A percentile compares a stretch with the other conserved stretches of the same genome.
These are phyloP conservation scores for Pomacea canaliculata DNA, from an alignment of 2,888 invertebrate species.

Conservation along the genomic window DNA sequence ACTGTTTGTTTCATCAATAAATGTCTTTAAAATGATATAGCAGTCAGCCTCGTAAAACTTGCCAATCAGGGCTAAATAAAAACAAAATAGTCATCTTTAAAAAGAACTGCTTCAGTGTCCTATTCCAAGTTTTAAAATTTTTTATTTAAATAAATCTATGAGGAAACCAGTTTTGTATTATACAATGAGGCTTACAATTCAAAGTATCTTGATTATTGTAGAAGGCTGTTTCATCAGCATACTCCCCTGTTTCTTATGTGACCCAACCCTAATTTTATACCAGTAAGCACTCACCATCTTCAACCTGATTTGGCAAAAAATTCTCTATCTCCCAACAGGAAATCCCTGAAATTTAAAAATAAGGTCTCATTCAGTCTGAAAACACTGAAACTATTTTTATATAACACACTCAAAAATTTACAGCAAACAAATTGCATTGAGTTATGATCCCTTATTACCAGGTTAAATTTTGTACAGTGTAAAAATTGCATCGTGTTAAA, in stretches of 20 bases:
- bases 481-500: too few relatives aligned
- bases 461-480: too few relatives aligned
- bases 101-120: neutral
- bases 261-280: neutral
- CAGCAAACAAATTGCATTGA: neutral
- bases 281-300: slow-evolving; percentile 65
- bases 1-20: slow-evolving; percentile 81
- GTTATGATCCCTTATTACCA: neutral
- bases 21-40: slow-evolving; percentile 94
- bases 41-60: slow-evolving; percentile 99
- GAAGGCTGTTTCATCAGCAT: too few relatives aligned
- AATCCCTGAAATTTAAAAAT: slow-evolving; percentile 73
- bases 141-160: too few relatives aligned
- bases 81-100: neutral
- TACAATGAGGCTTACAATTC: too few relatives aligned
- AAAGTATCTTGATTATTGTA: too few relatives aligned
- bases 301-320: slow-evolving; percentile 93
- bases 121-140: neutral
- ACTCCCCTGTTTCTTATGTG: too few relatives aligned
- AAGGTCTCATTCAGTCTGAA: neutral
- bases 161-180: neutral
- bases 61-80: slow-evolving; percentile 82
- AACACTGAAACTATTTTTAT: slow-evolving; percentile 5
- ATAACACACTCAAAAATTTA: neutral
- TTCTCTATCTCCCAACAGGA: slow-evolving; percentile 99